Evolutionary conservation across 2,888 invertebrate species (phyloP).

Genomic region (Leptinotarsa tumamoca): DNA sequence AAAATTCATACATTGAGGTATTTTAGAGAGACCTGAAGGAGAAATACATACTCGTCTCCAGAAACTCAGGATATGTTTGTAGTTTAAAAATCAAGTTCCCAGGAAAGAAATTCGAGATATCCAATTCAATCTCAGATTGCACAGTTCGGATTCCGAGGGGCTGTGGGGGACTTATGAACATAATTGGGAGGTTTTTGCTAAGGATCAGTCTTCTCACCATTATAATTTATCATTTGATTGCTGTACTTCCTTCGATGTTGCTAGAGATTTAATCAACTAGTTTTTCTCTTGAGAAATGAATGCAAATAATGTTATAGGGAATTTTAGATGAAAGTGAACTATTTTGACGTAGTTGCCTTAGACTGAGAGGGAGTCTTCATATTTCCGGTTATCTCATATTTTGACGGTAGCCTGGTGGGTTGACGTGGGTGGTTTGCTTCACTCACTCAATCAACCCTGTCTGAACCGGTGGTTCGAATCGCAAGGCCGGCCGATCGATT

Average conservation of each 20-base stretch:
- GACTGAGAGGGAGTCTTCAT: neutral
- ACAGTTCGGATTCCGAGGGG: neutral
- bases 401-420: too few species aligned
- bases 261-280: neutral
- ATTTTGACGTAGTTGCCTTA: neutral
- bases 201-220: neutral
- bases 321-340: neutral
- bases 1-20: too few species aligned
- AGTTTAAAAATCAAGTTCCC: neutral
- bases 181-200: neutral
- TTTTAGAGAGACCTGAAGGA: too few species aligned
- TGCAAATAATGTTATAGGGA: neutral
- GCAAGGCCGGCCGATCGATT: too few species aligned
- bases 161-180: neutral
- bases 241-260: neutral
- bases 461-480: too few species aligned
- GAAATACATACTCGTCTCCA: too few species aligned
- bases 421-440: too few species aligned
- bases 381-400: neutral
- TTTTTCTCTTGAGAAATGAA: neutral
- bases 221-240: neutral
- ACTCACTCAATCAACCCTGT: too few species aligned
- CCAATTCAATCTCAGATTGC: neutral
- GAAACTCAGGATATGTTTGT: too few species aligned
- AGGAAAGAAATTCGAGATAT: neutral